Evolutionary conservation across 1,140 invertebrate genomes (phyloP).

Genomic region (Hypothenemus hampei): DNA sequence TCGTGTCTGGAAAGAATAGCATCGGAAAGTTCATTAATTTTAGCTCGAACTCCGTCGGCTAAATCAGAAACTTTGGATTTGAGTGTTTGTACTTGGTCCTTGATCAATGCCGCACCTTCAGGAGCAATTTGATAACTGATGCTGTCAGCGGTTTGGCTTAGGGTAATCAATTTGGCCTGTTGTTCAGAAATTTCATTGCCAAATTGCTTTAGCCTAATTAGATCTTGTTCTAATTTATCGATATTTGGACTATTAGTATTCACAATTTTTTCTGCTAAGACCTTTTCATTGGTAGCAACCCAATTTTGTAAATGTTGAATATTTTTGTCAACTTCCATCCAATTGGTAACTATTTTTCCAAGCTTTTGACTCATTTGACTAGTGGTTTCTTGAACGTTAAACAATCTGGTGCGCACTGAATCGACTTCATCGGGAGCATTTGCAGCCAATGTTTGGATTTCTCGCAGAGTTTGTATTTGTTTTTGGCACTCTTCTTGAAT

Average conservation of each 20-base stretch:
- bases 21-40: constrained; percentile 75
- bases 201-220: constrained; percentile 67
- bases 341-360: constrained; percentile 72
- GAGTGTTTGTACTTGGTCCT: constrained; percentile 65
- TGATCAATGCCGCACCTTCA: constrained; percentile 67
- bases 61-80: constrained; percentile 66
- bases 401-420: constrained; percentile 73
- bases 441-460: constrained; percentile 61
- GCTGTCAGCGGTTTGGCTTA: constrained; percentile 74
- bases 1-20: constrained; percentile 75
- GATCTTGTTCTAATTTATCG: constrained; percentile 66
- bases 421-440: constrained; percentile 76
- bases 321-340: constrained; percentile 74
- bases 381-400: constrained; percentile 66
- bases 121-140: constrained; percentile 69
- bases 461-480: constrained; percentile 67
- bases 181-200: constrained; percentile 77
- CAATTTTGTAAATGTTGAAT: constrained; percentile 66
- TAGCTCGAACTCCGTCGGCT: constrained; percentile 65
- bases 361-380: constrained; percentile 69
- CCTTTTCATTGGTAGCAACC: constrained; percentile 63
- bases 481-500: constrained; percentile 73
- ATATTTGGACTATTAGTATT: constrained; percentile 62
- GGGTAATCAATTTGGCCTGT: constrained; percentile 70
- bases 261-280: constrained; percentile 51